Percentiles rank a stretch among this genome's conserved stretches.
Evolutionary conservation across 2,888 invertebrate species (phyloP).

Genomic region (Sinohyriopsis cumingii): DNA sequence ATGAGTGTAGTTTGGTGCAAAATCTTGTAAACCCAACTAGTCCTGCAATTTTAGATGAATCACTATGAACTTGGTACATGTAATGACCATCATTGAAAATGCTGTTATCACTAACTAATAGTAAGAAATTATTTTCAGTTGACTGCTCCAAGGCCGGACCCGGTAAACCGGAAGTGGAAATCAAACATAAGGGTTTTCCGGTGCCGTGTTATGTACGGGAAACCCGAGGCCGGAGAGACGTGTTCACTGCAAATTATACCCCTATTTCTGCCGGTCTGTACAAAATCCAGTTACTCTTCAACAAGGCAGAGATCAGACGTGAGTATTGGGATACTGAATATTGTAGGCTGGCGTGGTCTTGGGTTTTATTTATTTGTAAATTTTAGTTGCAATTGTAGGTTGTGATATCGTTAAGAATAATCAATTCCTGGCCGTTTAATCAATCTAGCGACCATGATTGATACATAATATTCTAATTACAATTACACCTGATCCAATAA

Average conservation of each 20-base stretch:
- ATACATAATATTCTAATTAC: no score
- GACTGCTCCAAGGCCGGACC: slow-evolving; percentile 91
- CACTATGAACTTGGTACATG: no score
- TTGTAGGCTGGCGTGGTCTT: no score
- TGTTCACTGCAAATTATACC: slow-evolving; percentile 81
- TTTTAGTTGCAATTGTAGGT: no score
- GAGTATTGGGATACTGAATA: slow-evolving; percentile 1
- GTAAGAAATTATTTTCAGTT: slow-evolving; percentile 75
- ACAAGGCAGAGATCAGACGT: slow-evolving; percentile 62
- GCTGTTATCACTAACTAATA: no score
- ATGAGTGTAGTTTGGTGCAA: no score
- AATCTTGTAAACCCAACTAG: no score
- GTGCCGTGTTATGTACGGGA: slow-evolving; percentile 82
- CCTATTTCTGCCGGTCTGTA: slow-evolving; percentile 88
- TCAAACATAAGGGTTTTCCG: slow-evolving; percentile 73
- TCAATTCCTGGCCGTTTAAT: background rate
- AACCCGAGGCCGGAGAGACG: slow-evolving; percentile 24
- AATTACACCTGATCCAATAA: no score
- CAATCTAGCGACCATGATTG: no score
- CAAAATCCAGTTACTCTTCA: slow-evolving; percentile 73
- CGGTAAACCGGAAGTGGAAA: slow-evolving; percentile 90
- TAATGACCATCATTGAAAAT: no score
- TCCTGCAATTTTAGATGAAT: no score
- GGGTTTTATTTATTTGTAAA: no score
- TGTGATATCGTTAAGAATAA: background rate